phyloP scores from a whole-genome alignment of 2,888 invertebrate species.

The Agrypnus murinus region DNA sequence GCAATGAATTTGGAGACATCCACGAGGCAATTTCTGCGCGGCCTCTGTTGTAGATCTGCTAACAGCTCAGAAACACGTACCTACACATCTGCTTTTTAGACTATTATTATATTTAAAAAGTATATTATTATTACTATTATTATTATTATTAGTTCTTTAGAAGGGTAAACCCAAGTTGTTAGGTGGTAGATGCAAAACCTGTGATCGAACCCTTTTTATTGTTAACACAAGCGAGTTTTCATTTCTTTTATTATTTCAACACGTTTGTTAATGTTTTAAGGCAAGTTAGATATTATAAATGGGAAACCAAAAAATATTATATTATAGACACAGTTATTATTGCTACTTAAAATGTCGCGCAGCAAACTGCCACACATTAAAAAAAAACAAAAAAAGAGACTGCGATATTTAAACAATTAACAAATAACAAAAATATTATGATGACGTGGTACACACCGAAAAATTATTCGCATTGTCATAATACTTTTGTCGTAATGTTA shows the following conservation, averaged over 20 bases:
- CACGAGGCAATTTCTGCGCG: slow-evolving; percentile 69
- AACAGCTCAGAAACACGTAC: slow-evolving; percentile 55
- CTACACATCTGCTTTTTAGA: slow-evolving; percentile 51
- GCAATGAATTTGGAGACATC: slow-evolving; percentile 83
- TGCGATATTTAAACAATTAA: slow-evolving; percentile 72
- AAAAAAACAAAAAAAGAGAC: slow-evolving; percentile 65
- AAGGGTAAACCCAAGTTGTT: slow-evolving; percentile 44
- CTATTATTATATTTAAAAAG: slow-evolving; percentile 25
- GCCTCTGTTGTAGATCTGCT: slow-evolving; percentile 56
- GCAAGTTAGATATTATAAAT: slow-evolving; percentile 16
- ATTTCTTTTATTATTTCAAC: slow-evolving; percentile 29
- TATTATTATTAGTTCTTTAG: slow-evolving; percentile 41
- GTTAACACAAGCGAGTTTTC: slow-evolving; percentile 19
- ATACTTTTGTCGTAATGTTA: slow-evolving; percentile 69
- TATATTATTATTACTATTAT: not conserved
- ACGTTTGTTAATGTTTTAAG: slow-evolving; percentile 34
- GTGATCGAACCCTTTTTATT: slow-evolving; percentile 45
- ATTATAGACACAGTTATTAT: not conserved
- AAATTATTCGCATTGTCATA: slow-evolving; percentile 64
- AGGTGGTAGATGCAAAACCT: slow-evolving; percentile 49
- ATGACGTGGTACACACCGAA: slow-evolving; percentile 63
- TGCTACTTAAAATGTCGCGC: slow-evolving; percentile 59
- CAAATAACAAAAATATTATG: slow-evolving; percentile 71
- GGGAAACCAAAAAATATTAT: not conserved
- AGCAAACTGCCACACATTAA: slow-evolving; percentile 62